Evolutionary conservation across 2,797 vertebrate species (phyloP).

Genomic region (Tapera naevia): DNA sequence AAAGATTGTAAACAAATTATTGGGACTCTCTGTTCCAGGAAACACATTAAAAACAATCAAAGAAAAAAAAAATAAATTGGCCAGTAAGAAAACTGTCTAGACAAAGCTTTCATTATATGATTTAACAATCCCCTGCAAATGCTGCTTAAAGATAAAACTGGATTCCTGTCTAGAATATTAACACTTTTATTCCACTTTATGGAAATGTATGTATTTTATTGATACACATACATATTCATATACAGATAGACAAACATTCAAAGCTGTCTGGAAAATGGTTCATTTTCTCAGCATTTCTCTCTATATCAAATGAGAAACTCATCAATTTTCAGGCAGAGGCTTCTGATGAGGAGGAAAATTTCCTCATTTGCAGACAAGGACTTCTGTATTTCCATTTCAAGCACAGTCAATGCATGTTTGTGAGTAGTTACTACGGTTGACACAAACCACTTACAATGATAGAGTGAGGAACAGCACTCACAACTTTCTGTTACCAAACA

Average conservation of each 20-base stretch:
- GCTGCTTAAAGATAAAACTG: constrained; percentile 41
- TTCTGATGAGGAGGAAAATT: background rate
- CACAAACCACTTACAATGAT: background rate
- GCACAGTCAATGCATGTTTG: background rate
- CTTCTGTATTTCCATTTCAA: background rate
- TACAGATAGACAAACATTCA: background rate
- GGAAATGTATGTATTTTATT: background rate
- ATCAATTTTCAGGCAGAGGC: background rate
- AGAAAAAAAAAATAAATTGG: constrained; percentile 9
- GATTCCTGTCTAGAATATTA: constrained; percentile 31
- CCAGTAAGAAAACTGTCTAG: constrained; percentile 46
- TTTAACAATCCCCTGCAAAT: constrained; percentile 49
- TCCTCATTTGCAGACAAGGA: background rate
- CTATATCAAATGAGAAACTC: background rate
- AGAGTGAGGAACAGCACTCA: background rate
- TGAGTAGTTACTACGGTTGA: background rate
- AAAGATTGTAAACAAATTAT: constrained; percentile 60
- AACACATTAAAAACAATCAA: constrained; percentile 44
- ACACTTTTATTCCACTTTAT: background rate
- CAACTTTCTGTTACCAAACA: background rate
- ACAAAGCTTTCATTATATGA: constrained; percentile 47
- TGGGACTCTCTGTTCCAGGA: constrained; percentile 16
- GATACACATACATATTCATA: background rate
- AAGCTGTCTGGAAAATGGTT: background rate
- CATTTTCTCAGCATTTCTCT: background rate